Conservation (phyloP, 1,140 invertebrate species). For the Drosophila orena region DNA sequence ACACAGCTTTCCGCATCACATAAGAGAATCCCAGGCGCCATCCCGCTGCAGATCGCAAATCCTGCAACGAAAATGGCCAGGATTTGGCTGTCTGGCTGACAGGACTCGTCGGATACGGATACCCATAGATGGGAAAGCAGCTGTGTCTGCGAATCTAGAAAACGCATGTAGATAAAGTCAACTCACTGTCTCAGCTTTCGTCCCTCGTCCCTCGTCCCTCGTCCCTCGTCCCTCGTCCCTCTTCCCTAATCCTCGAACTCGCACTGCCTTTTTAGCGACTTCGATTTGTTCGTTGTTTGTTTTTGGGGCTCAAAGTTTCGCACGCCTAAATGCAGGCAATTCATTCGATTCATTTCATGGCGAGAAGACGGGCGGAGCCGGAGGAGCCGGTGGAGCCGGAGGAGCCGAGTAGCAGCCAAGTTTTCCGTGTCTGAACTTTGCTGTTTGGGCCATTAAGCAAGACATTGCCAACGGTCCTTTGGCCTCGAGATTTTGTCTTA, state of each 20-base stretch:
- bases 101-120: background rate
- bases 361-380: background rate
- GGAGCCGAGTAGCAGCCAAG: constrained; percentile 7
- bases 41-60: constrained; percentile 33
- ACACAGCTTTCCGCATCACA: background rate
- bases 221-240: background rate
- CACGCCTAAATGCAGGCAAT: constrained; percentile 35
- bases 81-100: constrained; percentile 31
- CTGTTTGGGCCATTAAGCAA: constrained; percentile 31
- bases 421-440: constrained; percentile 18
- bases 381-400: background rate
- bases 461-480: constrained; percentile 5
- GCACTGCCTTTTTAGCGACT: background rate
- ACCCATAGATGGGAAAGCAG: constrained; percentile 1
- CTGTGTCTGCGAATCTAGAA: constrained; percentile 27
- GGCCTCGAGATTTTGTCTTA: constrained; percentile 2
- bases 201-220: background rate
- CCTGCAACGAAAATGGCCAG: constrained; percentile 53
- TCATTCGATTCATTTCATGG: constrained; percentile 12
- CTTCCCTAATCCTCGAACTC: no score
- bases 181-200: constrained; percentile 4
- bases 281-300: constrained; percentile 36
- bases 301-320: constrained; percentile 22
- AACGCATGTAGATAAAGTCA: constrained; percentile 51
- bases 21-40: background rate